phyloP scores from a whole-genome alignment of 2,888 invertebrate species.

The Ischnus inquisitorius region DNA sequence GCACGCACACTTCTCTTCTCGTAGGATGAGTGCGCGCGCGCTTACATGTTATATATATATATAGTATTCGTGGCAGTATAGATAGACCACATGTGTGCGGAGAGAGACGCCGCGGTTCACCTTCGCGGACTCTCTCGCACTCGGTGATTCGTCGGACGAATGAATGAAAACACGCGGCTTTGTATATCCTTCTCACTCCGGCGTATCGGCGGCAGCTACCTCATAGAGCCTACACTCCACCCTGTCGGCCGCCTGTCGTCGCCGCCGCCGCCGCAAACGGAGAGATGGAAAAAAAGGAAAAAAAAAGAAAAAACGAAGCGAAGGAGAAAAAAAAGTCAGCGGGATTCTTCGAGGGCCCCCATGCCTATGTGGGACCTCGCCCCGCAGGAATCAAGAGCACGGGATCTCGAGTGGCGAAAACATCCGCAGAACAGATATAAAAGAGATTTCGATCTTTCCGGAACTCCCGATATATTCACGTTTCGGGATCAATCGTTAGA shows the following conservation, averaged over 20 bases:
- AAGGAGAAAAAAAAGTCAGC: slow-evolving; percentile 52
- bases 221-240: slow-evolving; percentile 69
- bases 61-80: slow-evolving; percentile 34
- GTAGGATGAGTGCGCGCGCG: slow-evolving; percentile 23
- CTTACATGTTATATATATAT: neutral
- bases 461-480: slow-evolving; percentile 45
- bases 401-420: slow-evolving; percentile 66
- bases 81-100: slow-evolving; percentile 30
- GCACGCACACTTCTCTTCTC: slow-evolving; percentile 70
- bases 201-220: slow-evolving; percentile 36
- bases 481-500: neutral
- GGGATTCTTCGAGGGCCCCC: slow-evolving; percentile 44
- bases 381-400: slow-evolving; percentile 67
- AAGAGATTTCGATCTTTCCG: slow-evolving; percentile 56
- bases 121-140: slow-evolving; percentile 38
- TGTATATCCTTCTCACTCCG: slow-evolving; percentile 19
- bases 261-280: slow-evolving; percentile 71
- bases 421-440: slow-evolving; percentile 53
- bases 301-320: slow-evolving; percentile 1
- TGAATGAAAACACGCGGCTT: slow-evolving; percentile 56
- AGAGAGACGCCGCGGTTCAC: slow-evolving; percentile 41
- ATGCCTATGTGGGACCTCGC: slow-evolving; percentile 42
- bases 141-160: slow-evolving; percentile 19
- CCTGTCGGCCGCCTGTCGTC: slow-evolving; percentile 77
- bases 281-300: slow-evolving; percentile 57